phyloP scores from a whole-genome alignment of 2,888 invertebrate genomes.

The Pseudanteris insignis region DNA sequence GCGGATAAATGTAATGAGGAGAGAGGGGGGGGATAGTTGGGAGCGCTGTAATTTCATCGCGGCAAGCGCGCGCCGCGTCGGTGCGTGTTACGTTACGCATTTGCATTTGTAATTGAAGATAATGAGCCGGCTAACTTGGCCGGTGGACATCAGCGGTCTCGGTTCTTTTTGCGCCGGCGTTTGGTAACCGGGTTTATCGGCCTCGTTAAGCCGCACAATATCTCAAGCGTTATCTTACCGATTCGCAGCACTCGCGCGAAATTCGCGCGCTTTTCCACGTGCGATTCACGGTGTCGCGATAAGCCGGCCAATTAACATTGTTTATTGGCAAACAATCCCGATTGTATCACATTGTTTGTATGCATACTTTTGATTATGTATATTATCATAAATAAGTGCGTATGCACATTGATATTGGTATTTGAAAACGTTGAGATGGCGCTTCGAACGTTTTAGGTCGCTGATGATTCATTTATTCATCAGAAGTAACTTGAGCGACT shows the following conservation, averaged over 20 bases:
- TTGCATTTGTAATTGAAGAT: slow-evolving; percentile 16
- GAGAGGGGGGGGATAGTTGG: too few species aligned
- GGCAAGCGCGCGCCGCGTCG: not conserved
- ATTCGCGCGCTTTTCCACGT: not conserved
- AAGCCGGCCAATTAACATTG: slow-evolving; percentile 22
- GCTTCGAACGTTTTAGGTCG: too few species aligned
- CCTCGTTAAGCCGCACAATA: slow-evolving; percentile 3
- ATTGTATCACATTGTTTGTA: too few species aligned
- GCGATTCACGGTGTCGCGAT: slow-evolving; percentile 18
- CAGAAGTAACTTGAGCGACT: too few species aligned
- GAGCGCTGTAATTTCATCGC: not conserved
- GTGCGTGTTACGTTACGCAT: slow-evolving; percentile 1
- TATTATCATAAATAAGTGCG: too few species aligned
- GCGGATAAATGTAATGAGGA: not conserved
- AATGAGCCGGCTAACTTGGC: slow-evolving; percentile 5
- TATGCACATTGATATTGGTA: too few species aligned
- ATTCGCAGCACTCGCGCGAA: not conserved
- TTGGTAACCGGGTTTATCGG: not conserved
- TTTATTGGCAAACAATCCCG: slow-evolving; percentile 15
- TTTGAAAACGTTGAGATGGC: too few species aligned
- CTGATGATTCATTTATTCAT: too few species aligned
- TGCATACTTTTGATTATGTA: too few species aligned
- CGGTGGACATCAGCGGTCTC: not conserved
- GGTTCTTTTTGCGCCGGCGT: not conserved
- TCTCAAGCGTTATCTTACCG: slow-evolving; percentile 22